Conservation (phyloP, 2,113 vertebrate species). For the Struthio camelus region DNA sequence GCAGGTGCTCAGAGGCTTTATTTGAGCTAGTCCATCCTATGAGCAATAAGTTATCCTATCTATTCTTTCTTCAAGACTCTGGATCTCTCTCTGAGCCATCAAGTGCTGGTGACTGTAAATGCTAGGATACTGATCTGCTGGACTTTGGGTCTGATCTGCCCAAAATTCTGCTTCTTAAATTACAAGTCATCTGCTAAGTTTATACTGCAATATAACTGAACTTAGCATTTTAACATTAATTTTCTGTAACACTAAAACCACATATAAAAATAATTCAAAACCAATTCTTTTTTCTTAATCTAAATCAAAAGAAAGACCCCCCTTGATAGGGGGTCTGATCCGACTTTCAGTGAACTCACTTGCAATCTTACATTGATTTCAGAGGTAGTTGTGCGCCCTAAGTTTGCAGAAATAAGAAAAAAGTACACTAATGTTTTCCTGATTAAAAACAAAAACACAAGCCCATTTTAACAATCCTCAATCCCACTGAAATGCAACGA, state of each 20-base stretch:
- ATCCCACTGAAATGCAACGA: accelerated
- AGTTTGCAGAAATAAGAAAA: neutral
- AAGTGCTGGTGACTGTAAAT: neutral
- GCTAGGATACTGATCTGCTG: neutral
- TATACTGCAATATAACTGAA: neutral
- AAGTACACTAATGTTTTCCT: neutral
- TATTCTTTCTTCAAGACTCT: neutral
- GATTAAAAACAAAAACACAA: neutral
- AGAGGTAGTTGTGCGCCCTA: neutral
- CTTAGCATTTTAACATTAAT: neutral
- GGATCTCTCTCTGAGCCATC: neutral
- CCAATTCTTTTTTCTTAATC: neutral
- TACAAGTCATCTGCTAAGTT: neutral
- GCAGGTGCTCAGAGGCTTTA: neutral
- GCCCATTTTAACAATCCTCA: neutral
- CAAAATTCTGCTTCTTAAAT: neutral
- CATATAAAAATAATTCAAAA: neutral
- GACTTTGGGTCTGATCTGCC: neutral
- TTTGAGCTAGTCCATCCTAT: accelerated
- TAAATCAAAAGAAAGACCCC: neutral
- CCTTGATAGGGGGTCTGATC: neutral
- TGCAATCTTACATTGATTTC: neutral
- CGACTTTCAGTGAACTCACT: neutral
- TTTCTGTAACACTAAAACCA: neutral
- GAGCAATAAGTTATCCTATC: neutral